These are phyloP conservation scores for Abrostola triplasia DNA, from an alignment of 2,888 invertebrate genomes.

Conservation along the genomic window DNA sequence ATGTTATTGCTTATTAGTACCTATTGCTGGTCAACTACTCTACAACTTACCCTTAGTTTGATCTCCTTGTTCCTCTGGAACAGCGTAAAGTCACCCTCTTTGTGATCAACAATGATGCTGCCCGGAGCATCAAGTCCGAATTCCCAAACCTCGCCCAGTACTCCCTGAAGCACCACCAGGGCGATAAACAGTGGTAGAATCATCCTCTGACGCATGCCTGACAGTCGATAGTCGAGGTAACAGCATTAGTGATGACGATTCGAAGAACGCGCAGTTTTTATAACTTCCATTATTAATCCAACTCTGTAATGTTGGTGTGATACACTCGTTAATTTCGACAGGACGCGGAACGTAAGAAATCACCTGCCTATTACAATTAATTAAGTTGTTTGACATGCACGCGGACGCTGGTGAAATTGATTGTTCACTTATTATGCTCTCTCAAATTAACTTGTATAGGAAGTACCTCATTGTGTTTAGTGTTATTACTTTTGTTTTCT, in stretches of 20 bases:
- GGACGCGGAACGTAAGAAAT: not conserved
- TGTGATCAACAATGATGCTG: constrained; percentile 34
- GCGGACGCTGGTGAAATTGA: not conserved
- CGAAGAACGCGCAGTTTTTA: constrained; percentile 4
- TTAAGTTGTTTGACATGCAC: constrained; percentile 1
- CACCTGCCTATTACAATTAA: constrained; percentile 1
- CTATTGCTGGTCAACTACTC: no score
- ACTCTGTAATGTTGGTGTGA: constrained; percentile 1
- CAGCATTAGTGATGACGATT: constrained; percentile 6
- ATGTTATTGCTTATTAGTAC: no score
- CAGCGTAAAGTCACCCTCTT: constrained; percentile 17
- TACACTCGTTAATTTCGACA: constrained; percentile 1
- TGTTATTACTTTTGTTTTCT: not conserved
- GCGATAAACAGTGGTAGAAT: constrained; percentile 4
- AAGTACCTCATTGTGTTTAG: not conserved
- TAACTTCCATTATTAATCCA: constrained; percentile 5
- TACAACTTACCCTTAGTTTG: constrained; percentile 23
- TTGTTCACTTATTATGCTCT: not conserved
- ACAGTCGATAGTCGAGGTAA: not conserved
- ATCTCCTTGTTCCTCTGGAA: constrained; percentile 27
- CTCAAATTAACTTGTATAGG: constrained; percentile 2
- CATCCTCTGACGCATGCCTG: constrained; percentile 10
- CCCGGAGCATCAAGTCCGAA: constrained; percentile 34
- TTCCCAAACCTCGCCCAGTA: constrained; percentile 27
- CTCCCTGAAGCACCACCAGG: constrained; percentile 3